Evolutionary conservation across 2,888 invertebrate species (phyloP).

Genomic region (Coremacera marginata): DNA sequence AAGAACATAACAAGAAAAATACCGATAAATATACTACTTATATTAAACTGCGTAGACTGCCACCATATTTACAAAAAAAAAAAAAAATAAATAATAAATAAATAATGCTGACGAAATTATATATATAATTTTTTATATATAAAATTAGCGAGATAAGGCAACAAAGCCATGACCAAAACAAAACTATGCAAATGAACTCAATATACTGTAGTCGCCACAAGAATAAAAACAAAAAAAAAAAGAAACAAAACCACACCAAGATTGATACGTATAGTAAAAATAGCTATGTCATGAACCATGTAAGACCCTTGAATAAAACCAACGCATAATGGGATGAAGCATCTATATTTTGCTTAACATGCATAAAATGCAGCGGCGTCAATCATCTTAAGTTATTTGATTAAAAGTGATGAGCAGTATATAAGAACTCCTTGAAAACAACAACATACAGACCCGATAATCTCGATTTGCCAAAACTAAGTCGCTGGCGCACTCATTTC

Average conservation of each 20-base stretch:
- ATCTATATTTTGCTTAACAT: background rate
- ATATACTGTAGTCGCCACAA: background rate
- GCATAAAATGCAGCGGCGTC: too few relatives aligned
- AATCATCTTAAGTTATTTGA: too few relatives aligned
- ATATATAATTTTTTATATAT: too few relatives aligned
- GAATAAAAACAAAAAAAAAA: background rate
- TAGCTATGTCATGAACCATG: conserved; percentile 24
- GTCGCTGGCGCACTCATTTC: conserved; percentile 10
- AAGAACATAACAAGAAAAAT: background rate
- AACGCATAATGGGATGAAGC: background rate
- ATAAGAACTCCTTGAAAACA: conserved; percentile 12
- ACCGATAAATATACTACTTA: background rate
- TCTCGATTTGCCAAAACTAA: conserved; percentile 1
- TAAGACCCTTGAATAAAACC: background rate
- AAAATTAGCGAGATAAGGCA: background rate
- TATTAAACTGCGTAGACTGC: too few relatives aligned
- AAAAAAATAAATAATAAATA: too few relatives aligned
- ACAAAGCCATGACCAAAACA: background rate
- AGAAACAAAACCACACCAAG: background rate
- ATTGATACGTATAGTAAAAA: background rate
- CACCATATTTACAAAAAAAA: too few relatives aligned
- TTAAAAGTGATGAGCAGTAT: too few relatives aligned
- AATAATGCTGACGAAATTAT: too few relatives aligned
- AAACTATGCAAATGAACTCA: background rate
- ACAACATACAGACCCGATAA: conserved; percentile 11